Conservation (phyloP, 2,888 invertebrate genomes). For the Epinotia nisella region DNA sequence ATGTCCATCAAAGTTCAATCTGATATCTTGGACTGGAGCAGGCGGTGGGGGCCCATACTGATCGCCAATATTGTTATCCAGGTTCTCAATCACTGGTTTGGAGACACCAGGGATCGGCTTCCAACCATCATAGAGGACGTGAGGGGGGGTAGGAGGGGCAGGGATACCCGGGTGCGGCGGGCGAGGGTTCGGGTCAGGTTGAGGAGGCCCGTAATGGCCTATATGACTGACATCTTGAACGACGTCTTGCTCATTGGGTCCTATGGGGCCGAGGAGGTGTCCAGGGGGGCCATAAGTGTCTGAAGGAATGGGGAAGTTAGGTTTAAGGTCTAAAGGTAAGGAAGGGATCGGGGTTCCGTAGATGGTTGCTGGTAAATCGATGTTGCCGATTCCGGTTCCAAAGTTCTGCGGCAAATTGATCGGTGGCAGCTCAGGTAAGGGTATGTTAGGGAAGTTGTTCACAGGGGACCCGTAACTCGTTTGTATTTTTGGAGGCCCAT, state of each 20-base stretch:
- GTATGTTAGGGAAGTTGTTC: slow-evolving; percentile 54
- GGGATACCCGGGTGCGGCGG: slow-evolving; percentile 88
- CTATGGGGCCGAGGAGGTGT: slow-evolving; percentile 67
- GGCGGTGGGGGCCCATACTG: slow-evolving; percentile 73
- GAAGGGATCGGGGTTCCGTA: slow-evolving; percentile 72
- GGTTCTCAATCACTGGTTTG: slow-evolving; percentile 68
- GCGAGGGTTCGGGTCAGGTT: slow-evolving; percentile 84
- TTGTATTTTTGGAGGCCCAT: slow-evolving; percentile 65
- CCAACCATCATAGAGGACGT: slow-evolving; percentile 93
- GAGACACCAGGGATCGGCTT: slow-evolving; percentile 90
- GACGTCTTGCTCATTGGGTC: slow-evolving; percentile 71
- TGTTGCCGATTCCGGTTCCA: slow-evolving; percentile 50
- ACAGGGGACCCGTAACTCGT: slow-evolving; percentile 60
- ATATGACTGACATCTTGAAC: slow-evolving; percentile 67
- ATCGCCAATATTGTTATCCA: slow-evolving; percentile 59
- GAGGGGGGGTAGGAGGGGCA: slow-evolving; percentile 90
- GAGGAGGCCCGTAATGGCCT: slow-evolving; percentile 85
- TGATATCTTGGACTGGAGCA: slow-evolving; percentile 62
- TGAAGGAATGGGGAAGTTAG: slow-evolving; percentile 73
- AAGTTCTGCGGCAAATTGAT: slow-evolving; percentile 50
- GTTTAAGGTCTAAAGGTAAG: slow-evolving; percentile 70
- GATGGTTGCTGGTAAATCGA: slow-evolving; percentile 74
- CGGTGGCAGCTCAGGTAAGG: slow-evolving; percentile 55
- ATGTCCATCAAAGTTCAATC: slow-evolving; percentile 64
- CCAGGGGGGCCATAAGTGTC: slow-evolving; percentile 82